Percentiles rank a stretch among this genome's conserved stretches.
Conservation (phyloP, 2,888 invertebrate genomes). For the Leptothorax acervorum region DNA sequence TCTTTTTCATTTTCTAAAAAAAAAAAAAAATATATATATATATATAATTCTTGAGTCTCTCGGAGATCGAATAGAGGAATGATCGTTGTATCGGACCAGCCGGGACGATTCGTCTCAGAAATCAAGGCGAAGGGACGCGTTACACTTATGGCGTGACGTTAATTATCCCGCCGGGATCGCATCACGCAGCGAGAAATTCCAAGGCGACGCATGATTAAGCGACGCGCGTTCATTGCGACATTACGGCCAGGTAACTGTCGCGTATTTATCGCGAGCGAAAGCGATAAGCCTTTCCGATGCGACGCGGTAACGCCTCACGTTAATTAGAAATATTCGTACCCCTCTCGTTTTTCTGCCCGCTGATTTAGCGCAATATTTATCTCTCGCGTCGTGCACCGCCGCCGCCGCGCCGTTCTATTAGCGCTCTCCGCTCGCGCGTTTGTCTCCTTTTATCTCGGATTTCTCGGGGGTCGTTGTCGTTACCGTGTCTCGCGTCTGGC, state of each 20-base stretch:
- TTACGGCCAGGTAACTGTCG: slow-evolving; percentile 57
- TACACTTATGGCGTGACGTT: slow-evolving; percentile 57
- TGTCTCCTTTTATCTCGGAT: slow-evolving; percentile 49
- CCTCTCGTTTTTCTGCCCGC: slow-evolving; percentile 56
- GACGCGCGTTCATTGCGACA: slow-evolving; percentile 67
- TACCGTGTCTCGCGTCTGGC: slow-evolving; percentile 1
- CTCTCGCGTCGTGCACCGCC: slow-evolving; percentile 16
- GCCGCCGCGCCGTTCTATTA: slow-evolving; percentile 60
- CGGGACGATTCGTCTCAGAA: slow-evolving; percentile 7
- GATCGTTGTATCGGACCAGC: neutral
- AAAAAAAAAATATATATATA: neutral
- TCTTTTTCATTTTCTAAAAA: neutral
- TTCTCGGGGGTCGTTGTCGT: slow-evolving; percentile 37
- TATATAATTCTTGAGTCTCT: neutral
- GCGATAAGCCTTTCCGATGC: slow-evolving; percentile 32
- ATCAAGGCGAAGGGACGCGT: slow-evolving; percentile 32
- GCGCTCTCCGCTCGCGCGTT: slow-evolving; percentile 52
- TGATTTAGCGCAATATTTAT: slow-evolving; percentile 66
- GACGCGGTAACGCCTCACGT: slow-evolving; percentile 66
- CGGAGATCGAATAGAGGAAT: neutral
- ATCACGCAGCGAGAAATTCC: slow-evolving; percentile 54
- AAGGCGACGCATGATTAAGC: slow-evolving; percentile 65
- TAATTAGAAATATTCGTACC: slow-evolving; percentile 74
- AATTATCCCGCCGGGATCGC: slow-evolving; percentile 67
- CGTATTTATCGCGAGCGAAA: slow-evolving; percentile 60